Evolutionary conservation across 2,113 vertebrate genomes (phyloP).

Genomic region (Aix galericulata): DNA sequence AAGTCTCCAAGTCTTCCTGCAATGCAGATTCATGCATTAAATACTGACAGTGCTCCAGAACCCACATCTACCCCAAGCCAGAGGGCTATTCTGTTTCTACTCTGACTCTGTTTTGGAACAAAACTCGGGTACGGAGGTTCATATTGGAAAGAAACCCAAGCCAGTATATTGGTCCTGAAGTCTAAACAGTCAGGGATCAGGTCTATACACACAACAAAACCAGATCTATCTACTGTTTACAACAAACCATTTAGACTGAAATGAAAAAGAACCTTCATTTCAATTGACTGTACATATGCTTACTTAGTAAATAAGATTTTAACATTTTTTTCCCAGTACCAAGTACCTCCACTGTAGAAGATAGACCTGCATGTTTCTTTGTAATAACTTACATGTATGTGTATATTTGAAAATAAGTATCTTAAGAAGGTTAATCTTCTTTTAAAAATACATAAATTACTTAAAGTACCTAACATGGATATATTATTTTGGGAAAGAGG

Average conservation of each 20-base stretch:
- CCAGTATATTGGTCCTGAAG: not conserved
- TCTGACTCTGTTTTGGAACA: not conserved
- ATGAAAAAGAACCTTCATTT: not conserved
- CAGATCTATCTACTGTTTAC: not conserved
- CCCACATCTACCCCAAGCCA: not conserved
- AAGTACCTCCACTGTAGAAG: not conserved
- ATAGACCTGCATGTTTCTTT: not conserved
- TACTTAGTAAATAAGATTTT: not conserved
- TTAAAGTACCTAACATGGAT: not conserved
- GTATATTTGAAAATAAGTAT: not conserved
- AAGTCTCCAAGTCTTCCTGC: not conserved
- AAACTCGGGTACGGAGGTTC: not conserved
- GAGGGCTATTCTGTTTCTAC: not conserved
- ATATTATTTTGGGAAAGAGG: not conserved
- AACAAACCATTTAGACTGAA: not conserved
- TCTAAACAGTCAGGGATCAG: not conserved
- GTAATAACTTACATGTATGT: not conserved
- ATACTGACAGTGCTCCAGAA: not conserved
- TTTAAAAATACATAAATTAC: not conserved
- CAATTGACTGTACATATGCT: not conserved
- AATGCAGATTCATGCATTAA: too few relatives aligned
- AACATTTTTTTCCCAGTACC: fast-evolving
- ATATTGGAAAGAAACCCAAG: not conserved
- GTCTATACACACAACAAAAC: not conserved
- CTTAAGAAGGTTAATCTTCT: not conserved